Evolutionary conservation across 2,797 vertebrate species (phyloP), one percentile per base, ranked within the genome.

Genomic region (Poecile montanus): DNA sequence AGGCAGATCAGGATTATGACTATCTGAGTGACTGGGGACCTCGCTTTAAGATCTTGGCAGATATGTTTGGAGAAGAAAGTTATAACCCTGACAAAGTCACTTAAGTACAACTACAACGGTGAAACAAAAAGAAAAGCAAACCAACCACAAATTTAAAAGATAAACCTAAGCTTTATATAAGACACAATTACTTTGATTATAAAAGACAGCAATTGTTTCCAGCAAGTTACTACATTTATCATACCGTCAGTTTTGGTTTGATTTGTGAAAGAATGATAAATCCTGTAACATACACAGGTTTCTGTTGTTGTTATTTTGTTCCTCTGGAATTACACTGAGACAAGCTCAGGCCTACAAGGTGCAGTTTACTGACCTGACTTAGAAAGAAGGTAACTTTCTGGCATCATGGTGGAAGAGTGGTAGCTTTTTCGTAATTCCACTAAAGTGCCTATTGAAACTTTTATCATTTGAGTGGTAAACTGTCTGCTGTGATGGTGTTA

Each of bases 21-120:
- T 99, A 99, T 96, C 98, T 99, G 96, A 98, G 97, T 54, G 99
- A 99, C 72, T 99, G 99, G 99, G 99, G 99, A 61, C 99, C 99
- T 57, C 99, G 98, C 93, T 99, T 99, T 96, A 99, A 99, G 98
- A 99, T 98, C 67, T 97, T 99, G 95, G 99, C 99, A 79, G 99
- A 99, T 51, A 99, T 99, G 96, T 99, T 99, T 77, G 99, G 98
- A 68, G 98, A 99, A 93, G 98, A 99, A 97, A 98, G 80, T 91
- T 97, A 97, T 71, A 97, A 97, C 21, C 93, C 97, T 70, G 98
- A 98, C 93, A 98, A 98, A 97, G 97, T 98, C 89, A 98, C 98
- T 96, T 98, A 98, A 94, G 42, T 48, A 34, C 34, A 77, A 13
- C 13, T 27, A 17, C 54, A 89, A 25, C 29, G 63, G 29, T 26